These are phyloP conservation scores for Octopus bimaculoides DNA, from an alignment of 1,140 invertebrate genomes.

Conservation along the genomic window DNA sequence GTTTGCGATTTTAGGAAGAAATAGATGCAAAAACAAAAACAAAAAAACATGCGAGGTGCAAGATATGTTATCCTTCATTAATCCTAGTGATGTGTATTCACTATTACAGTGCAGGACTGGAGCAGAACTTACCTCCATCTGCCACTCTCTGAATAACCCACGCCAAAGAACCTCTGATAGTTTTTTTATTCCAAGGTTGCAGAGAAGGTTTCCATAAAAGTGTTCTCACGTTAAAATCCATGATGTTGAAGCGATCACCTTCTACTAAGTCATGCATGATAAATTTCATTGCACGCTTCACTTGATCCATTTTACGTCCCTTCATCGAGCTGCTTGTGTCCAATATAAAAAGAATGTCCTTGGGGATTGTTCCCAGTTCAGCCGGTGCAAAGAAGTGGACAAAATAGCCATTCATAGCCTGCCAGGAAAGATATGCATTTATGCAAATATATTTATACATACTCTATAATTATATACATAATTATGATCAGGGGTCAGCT, in stretches of 20 bases:
- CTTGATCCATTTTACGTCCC: conserved; percentile 65
- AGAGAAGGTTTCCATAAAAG: conserved; percentile 30
- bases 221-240: conserved; percentile 59
- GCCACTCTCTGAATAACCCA: conserved; percentile 26
- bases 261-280: conserved; percentile 65
- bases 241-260: conserved; percentile 68
- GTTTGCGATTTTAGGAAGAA: too few species aligned
- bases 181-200: conserved; percentile 21
- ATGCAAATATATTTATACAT: too few species aligned
- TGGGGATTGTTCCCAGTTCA: conserved; percentile 61
- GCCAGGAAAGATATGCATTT: conserved; percentile 10
- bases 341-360: conserved; percentile 72
- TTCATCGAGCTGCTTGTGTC: conserved; percentile 72
- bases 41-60: too few species aligned
- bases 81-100: too few species aligned
- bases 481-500: too few species aligned
- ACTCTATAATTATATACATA: too few species aligned
- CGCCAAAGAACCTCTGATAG: conserved; percentile 22
- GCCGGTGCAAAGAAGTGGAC: conserved; percentile 72
- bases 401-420: conserved; percentile 75
- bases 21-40: too few species aligned
- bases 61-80: too few species aligned
- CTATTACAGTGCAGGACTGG: too few species aligned
- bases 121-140: too few species aligned
- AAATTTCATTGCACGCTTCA: conserved; percentile 67